Conservation (phyloP, 2,797 vertebrate species). For the Chrysocyon brachyurus region DNA sequence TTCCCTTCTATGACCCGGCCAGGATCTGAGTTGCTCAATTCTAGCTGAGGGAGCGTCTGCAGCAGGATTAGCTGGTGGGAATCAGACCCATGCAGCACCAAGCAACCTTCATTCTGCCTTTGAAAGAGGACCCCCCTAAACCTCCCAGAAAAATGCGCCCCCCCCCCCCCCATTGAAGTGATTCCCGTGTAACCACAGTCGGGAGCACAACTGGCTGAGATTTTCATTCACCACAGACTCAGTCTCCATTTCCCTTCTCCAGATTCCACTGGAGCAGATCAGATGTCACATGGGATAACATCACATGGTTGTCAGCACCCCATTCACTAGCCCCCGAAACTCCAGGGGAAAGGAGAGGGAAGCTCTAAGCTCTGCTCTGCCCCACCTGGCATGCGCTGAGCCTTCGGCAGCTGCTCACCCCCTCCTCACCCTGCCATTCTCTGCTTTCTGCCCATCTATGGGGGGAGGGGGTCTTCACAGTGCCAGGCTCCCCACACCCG, state of each 20-base stretch:
- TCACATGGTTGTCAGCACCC: neutral
- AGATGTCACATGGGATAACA: neutral
- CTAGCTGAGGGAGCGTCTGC: neutral
- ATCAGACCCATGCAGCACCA: neutral
- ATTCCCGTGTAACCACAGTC: neutral
- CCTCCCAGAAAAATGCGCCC: neutral
- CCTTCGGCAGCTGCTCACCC: fast-evolving
- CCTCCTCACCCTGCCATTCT: fast-evolving
- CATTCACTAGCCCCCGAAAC: neutral
- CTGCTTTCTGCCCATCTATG: fast-evolving
- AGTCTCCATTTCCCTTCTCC: conserved; percentile 12
- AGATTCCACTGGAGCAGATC: neutral
- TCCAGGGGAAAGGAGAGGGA: neutral
- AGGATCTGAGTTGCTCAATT: neutral
- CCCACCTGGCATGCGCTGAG: fast-evolving
- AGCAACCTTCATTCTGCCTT: neutral
- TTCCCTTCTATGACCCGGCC: neutral
- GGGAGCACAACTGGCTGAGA: neutral
- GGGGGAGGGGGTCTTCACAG: neutral
- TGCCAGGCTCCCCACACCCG: neutral
- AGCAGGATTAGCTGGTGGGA: neutral
- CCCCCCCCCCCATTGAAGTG: neutral
- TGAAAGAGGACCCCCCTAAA: conserved; percentile 51
- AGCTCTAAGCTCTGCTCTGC: neutral
- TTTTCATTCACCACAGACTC: conserved; percentile 1